These are phyloP conservation scores for Pontoporia blainvillei DNA, from an alignment of 2,113 vertebrate genomes.

Conservation along the genomic window DNA sequence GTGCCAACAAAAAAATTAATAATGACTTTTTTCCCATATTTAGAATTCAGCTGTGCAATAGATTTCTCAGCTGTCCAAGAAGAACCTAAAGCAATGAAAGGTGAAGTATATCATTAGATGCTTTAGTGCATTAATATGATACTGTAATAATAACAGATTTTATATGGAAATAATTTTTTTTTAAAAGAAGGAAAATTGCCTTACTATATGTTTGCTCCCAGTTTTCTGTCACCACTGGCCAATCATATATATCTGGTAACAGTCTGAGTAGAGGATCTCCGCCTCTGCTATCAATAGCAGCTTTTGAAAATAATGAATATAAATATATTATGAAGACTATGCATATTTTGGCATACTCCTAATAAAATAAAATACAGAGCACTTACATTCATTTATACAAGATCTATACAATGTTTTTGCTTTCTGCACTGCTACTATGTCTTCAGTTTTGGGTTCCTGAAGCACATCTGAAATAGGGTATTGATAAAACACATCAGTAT, in stretches of 20 bases:
- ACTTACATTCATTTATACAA: constrained; percentile 94
- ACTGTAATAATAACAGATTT: background rate
- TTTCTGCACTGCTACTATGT: constrained; percentile 88
- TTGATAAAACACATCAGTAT: background rate
- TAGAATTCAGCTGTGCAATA: constrained; percentile 88
- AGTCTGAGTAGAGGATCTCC: constrained; percentile 87
- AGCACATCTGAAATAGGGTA: constrained; percentile 87
- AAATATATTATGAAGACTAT: background rate
- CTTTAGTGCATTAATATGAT: background rate
- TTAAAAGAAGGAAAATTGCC: background rate
- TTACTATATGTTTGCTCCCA: constrained; percentile 89
- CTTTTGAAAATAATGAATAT: constrained; percentile 78
- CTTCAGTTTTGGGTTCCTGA: constrained; percentile 77
- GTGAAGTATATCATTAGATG: background rate
- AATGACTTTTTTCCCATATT: constrained; percentile 91
- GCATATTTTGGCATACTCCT: background rate
- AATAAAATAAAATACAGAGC: background rate
- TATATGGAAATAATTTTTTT: background rate
- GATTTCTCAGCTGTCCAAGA: constrained; percentile 89
- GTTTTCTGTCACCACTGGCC: constrained; percentile 89
- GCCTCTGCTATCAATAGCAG: constrained; percentile 88
- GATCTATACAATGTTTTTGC: constrained; percentile 94
- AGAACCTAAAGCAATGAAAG: constrained; percentile 79
- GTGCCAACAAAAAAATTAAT: constrained; percentile 93
- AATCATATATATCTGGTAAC: constrained; percentile 87